These are phyloP conservation scores for Geophilus truncorum DNA, from an alignment of 2,888 invertebrate species.

Conservation along the genomic window DNA sequence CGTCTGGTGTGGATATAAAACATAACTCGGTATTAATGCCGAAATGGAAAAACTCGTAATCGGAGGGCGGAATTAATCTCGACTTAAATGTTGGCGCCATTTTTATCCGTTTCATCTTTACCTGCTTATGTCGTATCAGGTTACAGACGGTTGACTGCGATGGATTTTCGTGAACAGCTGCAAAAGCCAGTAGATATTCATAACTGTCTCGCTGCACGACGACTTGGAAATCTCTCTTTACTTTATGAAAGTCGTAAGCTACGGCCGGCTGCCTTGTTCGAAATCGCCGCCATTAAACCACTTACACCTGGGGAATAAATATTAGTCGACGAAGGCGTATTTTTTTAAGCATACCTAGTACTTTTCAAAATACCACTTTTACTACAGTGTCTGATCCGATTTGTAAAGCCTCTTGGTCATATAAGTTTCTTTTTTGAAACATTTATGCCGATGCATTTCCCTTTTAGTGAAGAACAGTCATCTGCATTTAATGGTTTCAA, in stretches of 20 bases:
- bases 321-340: background rate
- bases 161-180: conserved; percentile 16
- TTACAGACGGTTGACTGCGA: conserved; percentile 6
- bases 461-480: background rate
- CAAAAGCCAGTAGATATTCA: conserved; percentile 16
- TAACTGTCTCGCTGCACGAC: conserved; percentile 16
- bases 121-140: background rate
- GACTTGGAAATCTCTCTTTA: conserved; percentile 20
- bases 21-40: background rate
- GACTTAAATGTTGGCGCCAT: background rate
- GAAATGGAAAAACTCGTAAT: background rate
- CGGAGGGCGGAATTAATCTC: background rate
- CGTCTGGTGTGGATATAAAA: background rate
- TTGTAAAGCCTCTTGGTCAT: background rate
- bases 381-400: background rate
- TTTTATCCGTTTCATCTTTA: conserved; percentile 6
- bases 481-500: background rate
- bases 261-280: conserved; percentile 11
- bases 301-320: conserved; percentile 20
- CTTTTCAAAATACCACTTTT: background rate
- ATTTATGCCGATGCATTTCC: background rate
- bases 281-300: conserved; percentile 20
- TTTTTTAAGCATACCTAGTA: background rate
- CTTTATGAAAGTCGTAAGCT: conserved; percentile 20
- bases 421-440: background rate